phyloP scores from a whole-genome alignment of 2,113 vertebrate genomes.

The Oryctolagus cuniculus region DNA sequence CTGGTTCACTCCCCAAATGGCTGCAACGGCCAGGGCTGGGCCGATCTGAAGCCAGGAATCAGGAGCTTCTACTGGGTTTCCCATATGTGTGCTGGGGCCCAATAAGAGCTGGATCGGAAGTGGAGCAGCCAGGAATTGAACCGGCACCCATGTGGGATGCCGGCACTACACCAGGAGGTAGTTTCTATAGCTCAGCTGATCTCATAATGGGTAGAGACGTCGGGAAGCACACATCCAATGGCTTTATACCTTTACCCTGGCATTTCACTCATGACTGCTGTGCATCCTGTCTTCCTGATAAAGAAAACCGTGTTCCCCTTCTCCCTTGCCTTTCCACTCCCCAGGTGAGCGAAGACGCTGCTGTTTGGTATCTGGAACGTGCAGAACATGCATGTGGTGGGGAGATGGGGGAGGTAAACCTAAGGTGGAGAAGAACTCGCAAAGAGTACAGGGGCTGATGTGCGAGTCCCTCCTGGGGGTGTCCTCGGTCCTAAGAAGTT shows the following conservation, averaged over 20 bases:
- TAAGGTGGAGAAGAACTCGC: neutral
- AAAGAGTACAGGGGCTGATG: neutral
- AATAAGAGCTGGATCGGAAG: too few species aligned
- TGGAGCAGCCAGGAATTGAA: too few species aligned
- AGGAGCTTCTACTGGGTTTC: too few species aligned
- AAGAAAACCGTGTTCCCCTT: neutral
- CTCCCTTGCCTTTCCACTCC: slow-evolving; percentile 23
- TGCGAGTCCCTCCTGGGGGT: neutral
- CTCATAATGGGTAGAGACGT: neutral
- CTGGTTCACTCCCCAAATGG: too few species aligned
- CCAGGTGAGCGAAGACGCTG: neutral
- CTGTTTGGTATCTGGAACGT: neutral
- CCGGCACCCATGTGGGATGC: too few species aligned
- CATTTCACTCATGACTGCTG: neutral
- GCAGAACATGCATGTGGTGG: neutral
- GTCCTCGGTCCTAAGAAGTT: neutral
- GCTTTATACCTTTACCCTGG: neutral
- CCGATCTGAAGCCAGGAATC: too few species aligned
- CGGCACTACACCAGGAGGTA: too few species aligned
- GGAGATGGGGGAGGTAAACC: neutral
- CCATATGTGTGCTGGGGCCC: too few species aligned
- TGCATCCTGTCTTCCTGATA: slow-evolving; percentile 32
- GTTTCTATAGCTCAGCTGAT: slow-evolving; percentile 24
- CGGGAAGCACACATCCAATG: neutral
- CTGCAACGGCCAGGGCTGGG: too few species aligned